phyloP scores from a whole-genome alignment of 2,888 invertebrate species.

The Cataglyphis cursor region DNA sequence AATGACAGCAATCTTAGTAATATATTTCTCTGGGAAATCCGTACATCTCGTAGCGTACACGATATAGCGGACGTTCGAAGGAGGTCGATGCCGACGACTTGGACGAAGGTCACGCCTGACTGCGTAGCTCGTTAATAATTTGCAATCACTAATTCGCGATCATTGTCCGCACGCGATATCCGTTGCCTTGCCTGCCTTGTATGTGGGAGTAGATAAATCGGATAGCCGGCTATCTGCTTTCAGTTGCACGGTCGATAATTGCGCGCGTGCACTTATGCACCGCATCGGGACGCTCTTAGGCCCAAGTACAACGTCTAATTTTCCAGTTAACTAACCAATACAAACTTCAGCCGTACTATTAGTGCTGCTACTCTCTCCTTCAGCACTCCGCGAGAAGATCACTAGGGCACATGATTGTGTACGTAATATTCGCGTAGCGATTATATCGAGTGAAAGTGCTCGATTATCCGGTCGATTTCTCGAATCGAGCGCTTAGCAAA shows the following conservation, averaged over 20 bases:
- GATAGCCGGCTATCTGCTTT: conserved; percentile 62
- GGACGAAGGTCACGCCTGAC: conserved; percentile 61
- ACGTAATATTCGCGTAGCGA: conserved; percentile 43
- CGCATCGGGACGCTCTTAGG: conserved; percentile 61
- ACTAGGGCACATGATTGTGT: conserved; percentile 11
- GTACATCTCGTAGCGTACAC: background rate
- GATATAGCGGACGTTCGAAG: conserved; percentile 25
- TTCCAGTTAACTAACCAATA: conserved; percentile 72
- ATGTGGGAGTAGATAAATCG: conserved; percentile 56
- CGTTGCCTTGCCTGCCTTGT: conserved; percentile 49
- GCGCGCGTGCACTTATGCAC: conserved; percentile 64
- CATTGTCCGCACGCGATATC: conserved; percentile 78
- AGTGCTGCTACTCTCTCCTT: background rate
- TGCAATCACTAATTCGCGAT: conserved; percentile 73
- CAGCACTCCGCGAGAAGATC: conserved; percentile 14
- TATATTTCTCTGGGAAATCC: conserved; percentile 24
- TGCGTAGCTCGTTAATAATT: conserved; percentile 74
- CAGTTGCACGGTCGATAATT: conserved; percentile 67
- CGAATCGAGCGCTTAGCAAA: background rate
- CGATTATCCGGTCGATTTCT: conserved; percentile 19
- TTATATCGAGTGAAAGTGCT: conserved; percentile 37
- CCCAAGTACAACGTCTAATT: conserved; percentile 71
- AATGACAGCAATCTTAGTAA: background rate
- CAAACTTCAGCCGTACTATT: conserved; percentile 57
- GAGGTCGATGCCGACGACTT: conserved; percentile 62